These are phyloP conservation scores for Columba janthina DNA, from an alignment of 2,113 vertebrate species.

Conservation along the genomic window DNA sequence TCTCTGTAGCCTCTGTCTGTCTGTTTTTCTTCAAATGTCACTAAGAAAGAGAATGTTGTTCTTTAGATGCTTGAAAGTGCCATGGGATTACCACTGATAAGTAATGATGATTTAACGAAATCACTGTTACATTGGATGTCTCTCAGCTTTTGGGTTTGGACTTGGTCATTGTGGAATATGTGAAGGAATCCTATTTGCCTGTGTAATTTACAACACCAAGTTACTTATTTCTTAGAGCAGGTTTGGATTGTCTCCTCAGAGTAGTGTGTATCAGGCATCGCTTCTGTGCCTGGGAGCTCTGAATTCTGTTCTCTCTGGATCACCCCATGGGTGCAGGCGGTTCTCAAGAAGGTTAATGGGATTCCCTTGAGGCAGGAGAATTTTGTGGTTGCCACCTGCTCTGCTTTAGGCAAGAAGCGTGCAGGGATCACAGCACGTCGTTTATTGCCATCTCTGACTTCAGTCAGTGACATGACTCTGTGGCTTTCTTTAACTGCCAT, in stretches of 20 bases:
- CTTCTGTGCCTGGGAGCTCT: neutral
- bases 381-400: neutral
- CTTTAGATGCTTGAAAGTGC: neutral
- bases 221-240: neutral
- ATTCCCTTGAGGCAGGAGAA: neutral
- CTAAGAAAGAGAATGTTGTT: neutral
- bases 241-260: neutral
- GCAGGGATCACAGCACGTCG: too few relatives aligned
- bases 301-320: neutral
- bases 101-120: neutral
- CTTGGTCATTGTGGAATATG: neutral
- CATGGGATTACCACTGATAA: neutral
- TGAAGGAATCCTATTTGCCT: neutral
- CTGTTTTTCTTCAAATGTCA: neutral
- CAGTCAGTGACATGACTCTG: neutral
- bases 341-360: neutral
- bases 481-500: neutral
- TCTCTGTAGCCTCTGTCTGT: neutral
- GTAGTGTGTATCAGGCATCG: neutral
- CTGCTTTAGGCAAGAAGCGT: neutral
- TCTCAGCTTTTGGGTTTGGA: neutral
- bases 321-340: fast-evolving
- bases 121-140: neutral
- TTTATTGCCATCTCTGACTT: neutral
- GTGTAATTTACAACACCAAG: neutral